phyloP scores from a whole-genome alignment of 2,797 vertebrate genomes.

The Pangasius sanitwongsei region DNA sequence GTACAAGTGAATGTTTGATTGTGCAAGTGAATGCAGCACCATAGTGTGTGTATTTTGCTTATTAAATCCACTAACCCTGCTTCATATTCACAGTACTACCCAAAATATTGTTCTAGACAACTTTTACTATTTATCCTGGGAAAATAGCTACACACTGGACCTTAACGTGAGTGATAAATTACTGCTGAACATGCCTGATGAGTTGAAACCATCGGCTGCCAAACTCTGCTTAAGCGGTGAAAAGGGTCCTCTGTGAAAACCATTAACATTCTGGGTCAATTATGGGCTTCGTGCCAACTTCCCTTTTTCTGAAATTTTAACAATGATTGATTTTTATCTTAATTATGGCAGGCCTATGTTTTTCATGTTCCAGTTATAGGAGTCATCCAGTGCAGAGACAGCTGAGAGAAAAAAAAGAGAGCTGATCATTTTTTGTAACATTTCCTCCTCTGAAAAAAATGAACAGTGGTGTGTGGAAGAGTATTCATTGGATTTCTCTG shows the following conservation, averaged over 20 bases:
- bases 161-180: constrained; percentile 21
- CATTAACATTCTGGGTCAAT: constrained; percentile 68
- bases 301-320: constrained; percentile 72
- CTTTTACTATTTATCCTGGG: constrained; percentile 13
- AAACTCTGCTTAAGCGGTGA: constrained; percentile 59
- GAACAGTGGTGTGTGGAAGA: constrained; percentile 64
- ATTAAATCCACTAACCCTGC: not conserved
- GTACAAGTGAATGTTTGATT: too few relatives aligned
- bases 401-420: not conserved
- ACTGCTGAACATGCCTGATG: constrained; percentile 55
- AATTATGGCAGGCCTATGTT: constrained; percentile 67
- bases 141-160: not conserved
- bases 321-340: constrained; percentile 79
- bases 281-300: constrained; percentile 75
- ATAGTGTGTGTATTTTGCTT: not conserved
- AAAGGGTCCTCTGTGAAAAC: constrained; percentile 66
- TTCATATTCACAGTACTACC: not conserved
- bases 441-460: constrained; percentile 64
- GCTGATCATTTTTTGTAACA: constrained; percentile 63
- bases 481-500: constrained; percentile 66
- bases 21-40: not conserved
- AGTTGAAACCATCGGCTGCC: constrained; percentile 59
- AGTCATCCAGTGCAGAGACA: constrained; percentile 50
- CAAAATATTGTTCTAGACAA: not conserved
- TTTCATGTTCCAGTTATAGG: constrained; percentile 54